Evolutionary conservation across 2,113 vertebrate genomes (phyloP), one percentile per base, ranked within the genome.

Genomic region (Numenius arquata): DNA sequence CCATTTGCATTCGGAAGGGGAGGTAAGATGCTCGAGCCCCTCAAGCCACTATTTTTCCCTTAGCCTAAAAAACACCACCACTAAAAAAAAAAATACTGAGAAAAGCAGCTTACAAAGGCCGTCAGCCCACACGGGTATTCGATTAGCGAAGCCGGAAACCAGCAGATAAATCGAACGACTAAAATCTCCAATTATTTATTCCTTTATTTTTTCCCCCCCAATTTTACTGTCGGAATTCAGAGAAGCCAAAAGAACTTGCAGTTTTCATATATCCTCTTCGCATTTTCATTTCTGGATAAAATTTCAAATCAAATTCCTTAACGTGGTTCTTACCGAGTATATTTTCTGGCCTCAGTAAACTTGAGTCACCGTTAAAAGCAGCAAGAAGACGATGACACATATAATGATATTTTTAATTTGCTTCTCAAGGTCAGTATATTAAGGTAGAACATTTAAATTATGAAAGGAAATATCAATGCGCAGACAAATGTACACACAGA

Each of bases 321-420:
- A 17, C 8, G 6, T 11, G 9, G 10, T 8, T 45, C 48, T 52
- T 59, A 48, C 34, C 3, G 6, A 15, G 5, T 9, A 0, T 19
- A 15, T 38, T 15, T 78, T 48, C 70, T 12, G 2, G 20, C 6
- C 27, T 13, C 38, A 9, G 4, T 18, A 27, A 70, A 68, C 36
- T 15, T 8, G 5, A 53, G 12, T 15, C 52, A 27, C n/a, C 16
- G 5, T 13, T 26, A 52, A 29, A 26, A 70, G 21, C 26, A 45
- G 1, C 30, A 45, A 38, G 1, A 7, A 50, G 58, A 45, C 8
- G 29, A n/a, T 45, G 34, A 16, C 2, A 0, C 5, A n/a, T 8
- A 20, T 27, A 40, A 36, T 1, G 5, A 3, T 9, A 20, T 12
- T n/a, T 72, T 50, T 5, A 5, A 23, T n/a, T 38, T 62, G 12